Evolutionary conservation across 2,797 vertebrate genomes (phyloP).

Genomic region (Anguilla pacifica): DNA sequence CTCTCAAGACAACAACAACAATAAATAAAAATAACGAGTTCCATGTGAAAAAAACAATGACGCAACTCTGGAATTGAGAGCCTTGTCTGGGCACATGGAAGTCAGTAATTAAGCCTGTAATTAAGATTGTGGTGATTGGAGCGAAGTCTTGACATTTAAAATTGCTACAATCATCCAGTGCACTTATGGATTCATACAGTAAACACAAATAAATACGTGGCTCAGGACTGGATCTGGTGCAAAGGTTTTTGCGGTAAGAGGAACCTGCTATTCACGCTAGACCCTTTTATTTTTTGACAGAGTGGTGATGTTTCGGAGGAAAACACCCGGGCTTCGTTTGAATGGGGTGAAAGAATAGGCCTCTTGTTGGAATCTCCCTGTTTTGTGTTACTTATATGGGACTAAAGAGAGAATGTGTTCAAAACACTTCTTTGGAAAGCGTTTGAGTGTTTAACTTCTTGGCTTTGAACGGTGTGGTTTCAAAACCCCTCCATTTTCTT

Average conservation of each 20-base stretch:
- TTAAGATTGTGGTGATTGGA: background rate
- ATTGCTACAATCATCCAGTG: background rate
- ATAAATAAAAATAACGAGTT: background rate
- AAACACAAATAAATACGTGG: background rate
- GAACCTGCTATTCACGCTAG: background rate
- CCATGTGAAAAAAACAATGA: background rate
- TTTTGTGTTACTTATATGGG: constrained; percentile 45
- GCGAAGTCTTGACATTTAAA: background rate
- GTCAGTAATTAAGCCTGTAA: background rate
- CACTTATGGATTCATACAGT: background rate
- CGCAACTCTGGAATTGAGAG: background rate
- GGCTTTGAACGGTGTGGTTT: constrained; percentile 68
- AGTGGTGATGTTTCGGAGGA: background rate
- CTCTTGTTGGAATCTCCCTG: constrained; percentile 46
- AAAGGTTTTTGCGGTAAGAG: background rate
- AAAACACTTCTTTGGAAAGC: background rate
- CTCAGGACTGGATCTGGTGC: background rate
- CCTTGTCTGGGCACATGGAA: background rate
- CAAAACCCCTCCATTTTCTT: constrained; percentile 71
- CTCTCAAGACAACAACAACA: background rate
- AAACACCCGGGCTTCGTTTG: background rate
- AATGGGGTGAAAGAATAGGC: background rate
- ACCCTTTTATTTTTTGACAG: background rate
- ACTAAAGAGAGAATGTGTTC: background rate
- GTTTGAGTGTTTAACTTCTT: constrained; percentile 48